These are phyloP conservation scores for Cliona cf. orientalis DNA, from an alignment of 37 sponge, comb jelly and placozoan genomes.

Conservation along the genomic window DNA sequence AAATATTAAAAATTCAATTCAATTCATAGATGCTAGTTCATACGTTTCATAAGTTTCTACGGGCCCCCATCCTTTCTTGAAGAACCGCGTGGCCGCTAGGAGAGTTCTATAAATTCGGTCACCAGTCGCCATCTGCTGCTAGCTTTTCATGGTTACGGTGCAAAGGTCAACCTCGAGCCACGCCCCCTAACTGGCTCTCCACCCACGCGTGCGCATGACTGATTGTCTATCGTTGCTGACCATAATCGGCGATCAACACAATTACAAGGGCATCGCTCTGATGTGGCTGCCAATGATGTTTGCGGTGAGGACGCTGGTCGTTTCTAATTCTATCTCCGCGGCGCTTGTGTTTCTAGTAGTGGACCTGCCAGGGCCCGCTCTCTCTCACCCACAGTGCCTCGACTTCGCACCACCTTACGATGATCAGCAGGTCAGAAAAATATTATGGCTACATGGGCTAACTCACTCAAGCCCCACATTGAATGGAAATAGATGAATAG, in stretches of 20 bases:
- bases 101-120: constrained; percentile 60
- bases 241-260: no score
- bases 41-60: constrained; percentile 61
- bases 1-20: no score
- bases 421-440: neutral
- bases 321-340: neutral
- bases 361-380: neutral
- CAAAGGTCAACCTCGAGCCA: neutral
- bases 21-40: no score
- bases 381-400: constrained; percentile 77
- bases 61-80: constrained; percentile 82
- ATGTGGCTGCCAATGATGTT: neutral
- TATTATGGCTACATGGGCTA: no score
- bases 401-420: constrained; percentile 73
- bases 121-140: constrained; percentile 17
- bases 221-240: no score
- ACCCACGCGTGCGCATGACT: neutral
- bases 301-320: neutral
- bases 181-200: neutral
- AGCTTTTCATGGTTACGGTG: no score
- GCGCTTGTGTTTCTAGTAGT: neutral
- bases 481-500: no score
- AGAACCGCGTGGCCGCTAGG: constrained; percentile 63
- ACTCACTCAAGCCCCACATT: no score
- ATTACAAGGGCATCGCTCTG: neutral